Evolutionary conservation across 2,888 invertebrate species (phyloP), one percentile per base, ranked within the genome.

Genomic region (Sphaerophoria taeniata): DNA sequence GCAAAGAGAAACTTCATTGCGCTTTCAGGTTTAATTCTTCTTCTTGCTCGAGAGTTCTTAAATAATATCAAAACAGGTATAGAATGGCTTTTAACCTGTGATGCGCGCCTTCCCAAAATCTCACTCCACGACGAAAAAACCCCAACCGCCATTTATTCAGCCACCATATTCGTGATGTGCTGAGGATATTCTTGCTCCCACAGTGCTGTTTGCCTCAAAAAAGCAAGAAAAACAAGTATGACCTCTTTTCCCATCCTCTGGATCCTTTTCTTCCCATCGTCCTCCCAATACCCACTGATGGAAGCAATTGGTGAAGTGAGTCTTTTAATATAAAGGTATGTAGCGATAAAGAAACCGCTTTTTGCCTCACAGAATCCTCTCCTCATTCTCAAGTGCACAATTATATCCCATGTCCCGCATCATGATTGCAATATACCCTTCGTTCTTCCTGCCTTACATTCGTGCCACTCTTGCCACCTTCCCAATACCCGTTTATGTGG

Each of bases 311-410:
- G 0, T 39, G 16, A 11, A 16, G 58, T 16, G 0, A 58, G 16
- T n/a, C n/a, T n/a, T n/a, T n/a, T n/a, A n/a, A n/a, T n/a, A n/a
- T n/a, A n/a, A n/a, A n/a, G n/a, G n/a, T n/a, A 36, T 63, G 12
- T 49, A 51, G 65, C 39, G 58, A 51, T 73, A 36, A 47, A 65
- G 56, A 53, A 79, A 80, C 71, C 79, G 75, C 75, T 65, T 71
- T 78, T 71, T 69, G 70, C 63, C 47, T n/a, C n/a, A 63, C 85
- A 80, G 67, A 85, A 80, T 85, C 80, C 80, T 85, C 84, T 85
- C 85, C n/a, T 85, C 81, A 65, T 73, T 73, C 81, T 85, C 81
- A 85, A 85, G 81, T 85, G 85, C 85, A 85, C 85, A 81, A 85
- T 85, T 81, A 85, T 80, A 85, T 81, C 76, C 80, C 81, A 81